These are phyloP conservation scores for Cryptocephalus moraei DNA, from an alignment of 2,888 invertebrate genomes.

Conservation along the genomic window DNA sequence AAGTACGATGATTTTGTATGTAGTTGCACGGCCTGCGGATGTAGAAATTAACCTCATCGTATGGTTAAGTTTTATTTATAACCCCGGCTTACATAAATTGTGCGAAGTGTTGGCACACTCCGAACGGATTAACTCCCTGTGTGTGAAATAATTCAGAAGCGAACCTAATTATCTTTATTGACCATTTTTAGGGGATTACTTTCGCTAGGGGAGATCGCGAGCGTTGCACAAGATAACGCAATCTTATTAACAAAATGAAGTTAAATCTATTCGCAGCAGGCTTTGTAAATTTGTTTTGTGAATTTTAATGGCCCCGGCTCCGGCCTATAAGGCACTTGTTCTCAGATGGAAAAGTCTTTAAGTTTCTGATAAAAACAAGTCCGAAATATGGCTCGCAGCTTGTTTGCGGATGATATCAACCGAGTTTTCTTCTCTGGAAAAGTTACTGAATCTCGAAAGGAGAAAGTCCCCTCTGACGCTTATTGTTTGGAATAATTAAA, in stretches of 20 bases:
- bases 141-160: neutral
- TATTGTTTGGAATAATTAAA: too few species aligned
- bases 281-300: constrained; percentile 1
- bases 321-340: neutral
- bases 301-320: neutral
- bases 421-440: too few species aligned
- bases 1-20: too few species aligned
- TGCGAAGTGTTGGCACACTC: neutral
- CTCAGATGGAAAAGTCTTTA: neutral
- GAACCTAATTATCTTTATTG: constrained; percentile 19
- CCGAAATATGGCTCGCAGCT: too few species aligned
- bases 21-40: too few species aligned
- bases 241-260: constrained; percentile 15
- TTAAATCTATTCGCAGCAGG: constrained; percentile 12
- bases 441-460: too few species aligned
- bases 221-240: constrained; percentile 13
- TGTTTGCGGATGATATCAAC: too few species aligned
- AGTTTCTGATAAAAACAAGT: too few species aligned
- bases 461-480: too few species aligned
- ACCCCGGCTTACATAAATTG: too few species aligned
- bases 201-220: constrained; percentile 16
- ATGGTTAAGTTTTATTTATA: too few species aligned
- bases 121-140: constrained; percentile 1
- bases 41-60: too few species aligned
- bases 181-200: constrained; percentile 20